Evolutionary conservation across 2,797 vertebrate genomes (phyloP), one percentile per base, ranked within the genome.

Genomic region (Falco biarmicus): DNA sequence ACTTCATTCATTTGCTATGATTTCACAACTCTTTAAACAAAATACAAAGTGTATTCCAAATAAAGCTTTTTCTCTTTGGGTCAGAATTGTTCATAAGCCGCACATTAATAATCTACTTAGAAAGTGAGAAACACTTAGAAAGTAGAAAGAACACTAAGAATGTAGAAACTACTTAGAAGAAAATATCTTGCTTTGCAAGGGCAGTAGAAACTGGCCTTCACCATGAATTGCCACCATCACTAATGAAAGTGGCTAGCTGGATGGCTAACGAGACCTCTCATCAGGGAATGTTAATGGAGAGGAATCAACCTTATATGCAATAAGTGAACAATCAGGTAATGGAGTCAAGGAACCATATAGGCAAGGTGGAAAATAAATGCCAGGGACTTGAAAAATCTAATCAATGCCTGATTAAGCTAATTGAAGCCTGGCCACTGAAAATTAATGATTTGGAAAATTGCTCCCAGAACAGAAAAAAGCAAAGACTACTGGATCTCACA

Each of bases 381-480:
- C 84, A 95, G 90, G 77, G 90, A 97, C 91, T 92, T 93, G 93
- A 96, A 91, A 96, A 97, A 97, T 97, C 96, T 96, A 97, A 97
- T 97, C 96, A 96, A 96, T 97, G 95, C 94, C 92, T 97, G 96
- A 96, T 97, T 97, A 97, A 95, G 95, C 96, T 97, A 97, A 97
- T 96, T 97, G 97, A 97, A 97, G 95, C 90, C 90, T 93, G 90
- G 92, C 95, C 94, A 96, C 88, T 97, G 96, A 97, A 97, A 97
- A 97, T 97, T 97, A 97, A 97, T 97, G 97, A 95, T 97, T 95
- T 19, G 47, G 95, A 97, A 97, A 97, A 97, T 96, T 97, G 93
- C 92, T 96, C 90, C 87, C 90, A 94, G 95, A 96, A 95, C 90
- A 83, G 90, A 94, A 94, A 93, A 97, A 95, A 93, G 24, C 84